Evolutionary conservation across 2,888 invertebrate genomes (phyloP).

Genomic region (Drosophila ustulata): DNA sequence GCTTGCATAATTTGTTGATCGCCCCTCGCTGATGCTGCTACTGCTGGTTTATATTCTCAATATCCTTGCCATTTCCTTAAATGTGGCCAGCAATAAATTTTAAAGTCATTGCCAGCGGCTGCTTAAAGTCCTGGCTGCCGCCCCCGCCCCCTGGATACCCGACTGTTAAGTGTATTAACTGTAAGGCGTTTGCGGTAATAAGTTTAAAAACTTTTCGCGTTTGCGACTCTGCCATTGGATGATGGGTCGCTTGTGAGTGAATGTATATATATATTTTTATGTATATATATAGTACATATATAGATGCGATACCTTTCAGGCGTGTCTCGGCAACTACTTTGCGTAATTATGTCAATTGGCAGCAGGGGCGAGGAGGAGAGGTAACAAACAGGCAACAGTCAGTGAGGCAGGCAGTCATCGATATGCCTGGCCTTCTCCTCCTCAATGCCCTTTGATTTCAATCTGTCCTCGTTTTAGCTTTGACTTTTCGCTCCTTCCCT

Average conservation of each 20-base stretch:
- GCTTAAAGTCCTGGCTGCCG: conserved; percentile 48
- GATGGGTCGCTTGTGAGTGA: not conserved
- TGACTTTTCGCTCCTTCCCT: conserved; percentile 26
- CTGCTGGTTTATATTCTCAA: conserved; percentile 40
- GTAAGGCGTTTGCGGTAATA: conserved; percentile 70
- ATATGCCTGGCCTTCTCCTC: conserved; percentile 45
- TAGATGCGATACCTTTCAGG: conserved; percentile 20
- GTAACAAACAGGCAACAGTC: not conserved
- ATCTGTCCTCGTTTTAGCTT: conserved; percentile 50
- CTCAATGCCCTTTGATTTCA: conserved; percentile 65
- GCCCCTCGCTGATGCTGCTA: conserved; percentile 35
- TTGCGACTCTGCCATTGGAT: conserved; percentile 17
- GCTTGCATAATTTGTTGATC: conserved; percentile 4
- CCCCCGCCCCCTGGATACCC: not conserved
- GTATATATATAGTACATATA: not conserved
- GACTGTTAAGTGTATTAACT: conserved; percentile 61
- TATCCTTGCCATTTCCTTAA: conserved; percentile 55
- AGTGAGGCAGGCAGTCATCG: conserved; percentile 46
- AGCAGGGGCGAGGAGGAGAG: conserved; percentile 47
- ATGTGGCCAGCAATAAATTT: conserved; percentile 73
- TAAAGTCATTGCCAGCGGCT: conserved; percentile 66
- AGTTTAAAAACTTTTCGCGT: conserved; percentile 74
- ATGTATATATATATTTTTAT: not conserved
- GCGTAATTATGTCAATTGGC: conserved; percentile 82
- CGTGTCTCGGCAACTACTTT: conserved; percentile 66